Conservation (phyloP, 2,888 invertebrate species). For the Apamea monoglypha region DNA sequence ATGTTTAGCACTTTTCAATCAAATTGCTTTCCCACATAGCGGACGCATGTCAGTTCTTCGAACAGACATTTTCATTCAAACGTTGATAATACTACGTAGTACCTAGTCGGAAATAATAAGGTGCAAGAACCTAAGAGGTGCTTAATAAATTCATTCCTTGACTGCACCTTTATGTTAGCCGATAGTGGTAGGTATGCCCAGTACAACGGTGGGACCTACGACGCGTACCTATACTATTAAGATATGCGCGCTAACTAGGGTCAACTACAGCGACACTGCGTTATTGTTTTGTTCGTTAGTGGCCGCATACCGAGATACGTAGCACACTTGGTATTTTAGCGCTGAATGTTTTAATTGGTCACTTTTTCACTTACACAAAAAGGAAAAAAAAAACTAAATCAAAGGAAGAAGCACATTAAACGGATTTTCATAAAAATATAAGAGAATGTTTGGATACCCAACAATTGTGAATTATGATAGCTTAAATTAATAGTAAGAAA, state of each 20-base stretch:
- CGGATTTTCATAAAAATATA: neutral
- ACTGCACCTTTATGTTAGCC: neutral
- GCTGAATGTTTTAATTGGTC: neutral
- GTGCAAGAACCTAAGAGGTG: neutral
- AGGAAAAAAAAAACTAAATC: neutral
- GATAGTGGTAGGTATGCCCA: neutral
- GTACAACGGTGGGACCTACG: too few relatives aligned
- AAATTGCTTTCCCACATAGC: too few relatives aligned
- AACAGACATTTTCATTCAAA: too few relatives aligned
- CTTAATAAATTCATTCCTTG: neutral
- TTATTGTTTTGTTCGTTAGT: slow-evolving; percentile 21
- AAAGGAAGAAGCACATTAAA: neutral
- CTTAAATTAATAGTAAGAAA: neutral
- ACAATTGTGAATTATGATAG: neutral
- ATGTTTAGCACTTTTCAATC: too few relatives aligned
- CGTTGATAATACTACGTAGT: too few relatives aligned
- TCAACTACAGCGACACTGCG: slow-evolving; percentile 26
- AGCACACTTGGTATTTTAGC: neutral
- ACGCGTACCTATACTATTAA: slow-evolving; percentile 5
- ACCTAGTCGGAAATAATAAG: too few relatives aligned
- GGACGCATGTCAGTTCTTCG: too few relatives aligned
- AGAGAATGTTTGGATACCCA: neutral
- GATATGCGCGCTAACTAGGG: slow-evolving; percentile 33
- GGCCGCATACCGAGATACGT: slow-evolving; percentile 16
- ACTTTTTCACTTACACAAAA: neutral